phyloP scores from a whole-genome alignment of 2,888 invertebrate species.

The Acanthosoma haemorrhoidale region DNA sequence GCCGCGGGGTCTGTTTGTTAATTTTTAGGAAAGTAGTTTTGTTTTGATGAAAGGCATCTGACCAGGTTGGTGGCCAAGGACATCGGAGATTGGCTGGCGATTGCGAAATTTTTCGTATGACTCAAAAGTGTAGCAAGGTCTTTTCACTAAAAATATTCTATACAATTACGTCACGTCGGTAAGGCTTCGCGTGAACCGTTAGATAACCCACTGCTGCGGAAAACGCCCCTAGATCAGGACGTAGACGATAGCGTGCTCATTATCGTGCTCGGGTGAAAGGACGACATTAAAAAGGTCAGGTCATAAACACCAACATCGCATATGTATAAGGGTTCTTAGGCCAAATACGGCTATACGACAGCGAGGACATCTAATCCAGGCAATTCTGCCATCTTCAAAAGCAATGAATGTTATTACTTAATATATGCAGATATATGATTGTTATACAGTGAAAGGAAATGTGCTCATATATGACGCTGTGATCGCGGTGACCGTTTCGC shows the following conservation, averaged over 20 bases:
- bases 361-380: too few species aligned
- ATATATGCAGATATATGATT: too few species aligned
- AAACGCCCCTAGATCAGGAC: neutral
- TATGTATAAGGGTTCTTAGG: neutral
- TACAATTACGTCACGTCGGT: neutral
- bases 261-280: neutral
- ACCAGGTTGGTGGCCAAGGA: neutral
- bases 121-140: neutral
- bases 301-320: neutral
- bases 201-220: neutral
- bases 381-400: too few species aligned
- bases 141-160: neutral
- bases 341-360: too few species aligned
- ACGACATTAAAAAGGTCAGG: neutral
- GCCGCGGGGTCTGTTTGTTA: too few species aligned
- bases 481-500: too few species aligned
- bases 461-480: too few species aligned
- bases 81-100: neutral
- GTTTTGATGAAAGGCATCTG: too few species aligned
- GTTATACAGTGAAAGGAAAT: too few species aligned
- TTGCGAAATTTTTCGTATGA: neutral
- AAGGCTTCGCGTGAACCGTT: too few species aligned
- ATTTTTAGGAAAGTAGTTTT: too few species aligned
- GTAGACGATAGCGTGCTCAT: neutral
- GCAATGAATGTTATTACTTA: too few species aligned